Base-by-base conservation (phyloP, 2,797 vertebrate species). In the Cichlasoma orientale region DNA sequence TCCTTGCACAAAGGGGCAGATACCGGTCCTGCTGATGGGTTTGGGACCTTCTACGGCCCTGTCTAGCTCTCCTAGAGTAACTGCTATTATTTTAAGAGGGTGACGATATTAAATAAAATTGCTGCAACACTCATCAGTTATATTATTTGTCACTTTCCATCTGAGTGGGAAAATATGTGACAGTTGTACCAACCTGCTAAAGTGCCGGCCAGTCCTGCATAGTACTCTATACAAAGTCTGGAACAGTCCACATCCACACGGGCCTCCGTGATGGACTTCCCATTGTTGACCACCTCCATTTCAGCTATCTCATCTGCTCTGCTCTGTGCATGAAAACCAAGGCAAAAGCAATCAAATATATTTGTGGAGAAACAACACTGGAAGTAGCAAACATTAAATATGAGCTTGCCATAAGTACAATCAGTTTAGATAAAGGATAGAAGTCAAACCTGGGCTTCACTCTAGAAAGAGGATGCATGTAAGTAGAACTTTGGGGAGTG, bases 231-330 rank as follows among this genome's bases (percentile, higher is more conserved):
- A 88, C 95, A 97, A 83, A 97, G 94, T 95, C 97, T 97, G 44
- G 95, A 97, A 56, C 95, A 90, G 72, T 98, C 97, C 0, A 99
- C 93, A 59, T 99, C 98, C 90, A 96, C 83, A 63, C 94, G 94
- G 44, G 98, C 97, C 90, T 99, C 98, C 3, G 96, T 96, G 90
- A 99, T 95, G 56, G 97, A 97, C 88, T 99, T 99, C 47, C 98
- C 98, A 1, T 98, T 99, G 91, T 98, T 98, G 90, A 98, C 93
- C 44, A 97, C 96, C 91, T 99, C 98, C 82, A 97, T 71, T 82
- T 94, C 92, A 9, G 95, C 95, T 10, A 96, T 94, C 53, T 95
- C 93, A 77, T 96, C 95, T 86, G 77, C 94, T 95, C 90, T 96
- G 93, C 75, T 96, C 98, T 98, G 95, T 85, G 44, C 59, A 82